phyloP scores from a whole-genome alignment of 2,113 vertebrate species.

The Syngnathoides biaculeatus region DNA sequence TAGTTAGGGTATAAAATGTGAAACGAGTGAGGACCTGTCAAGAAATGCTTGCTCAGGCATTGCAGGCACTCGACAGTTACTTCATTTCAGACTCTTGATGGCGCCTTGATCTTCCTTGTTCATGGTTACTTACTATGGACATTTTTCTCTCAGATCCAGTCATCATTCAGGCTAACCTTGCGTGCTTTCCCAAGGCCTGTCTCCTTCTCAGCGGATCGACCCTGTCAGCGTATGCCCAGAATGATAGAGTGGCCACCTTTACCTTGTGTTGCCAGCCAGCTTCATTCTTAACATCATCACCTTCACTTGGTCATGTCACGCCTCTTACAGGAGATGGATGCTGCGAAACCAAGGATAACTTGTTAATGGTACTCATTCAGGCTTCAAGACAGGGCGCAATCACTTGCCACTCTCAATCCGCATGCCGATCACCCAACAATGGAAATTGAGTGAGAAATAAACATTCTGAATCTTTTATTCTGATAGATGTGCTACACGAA shows the following conservation, averaged over 20 bases:
- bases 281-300: constrained; percentile 73
- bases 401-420: constrained; percentile 44
- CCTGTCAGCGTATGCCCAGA: constrained; percentile 39
- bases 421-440: constrained; percentile 8
- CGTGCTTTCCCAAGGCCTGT: constrained; percentile 44
- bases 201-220: constrained; percentile 30
- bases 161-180: constrained; percentile 55
- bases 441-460: constrained; percentile 15
- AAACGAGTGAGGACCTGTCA: constrained; percentile 21
- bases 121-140: constrained; percentile 21
- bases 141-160: constrained; percentile 32
- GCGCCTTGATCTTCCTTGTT: constrained; percentile 10
- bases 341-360: constrained; percentile 64
- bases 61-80: constrained; percentile 8
- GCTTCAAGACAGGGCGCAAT: constrained; percentile 39
- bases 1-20: constrained; percentile 25
- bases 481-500: background rate
- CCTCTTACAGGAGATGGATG: constrained; percentile 63
- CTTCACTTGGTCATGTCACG: constrained; percentile 63
- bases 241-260: constrained; percentile 55
- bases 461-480: background rate
- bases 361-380: constrained; percentile 59
- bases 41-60: background rate
- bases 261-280: constrained; percentile 64
- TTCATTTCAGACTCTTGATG: background rate